Evolutionary conservation across 2,888 invertebrate genomes (phyloP).

Genomic region (Noctuana brunneofusca): DNA sequence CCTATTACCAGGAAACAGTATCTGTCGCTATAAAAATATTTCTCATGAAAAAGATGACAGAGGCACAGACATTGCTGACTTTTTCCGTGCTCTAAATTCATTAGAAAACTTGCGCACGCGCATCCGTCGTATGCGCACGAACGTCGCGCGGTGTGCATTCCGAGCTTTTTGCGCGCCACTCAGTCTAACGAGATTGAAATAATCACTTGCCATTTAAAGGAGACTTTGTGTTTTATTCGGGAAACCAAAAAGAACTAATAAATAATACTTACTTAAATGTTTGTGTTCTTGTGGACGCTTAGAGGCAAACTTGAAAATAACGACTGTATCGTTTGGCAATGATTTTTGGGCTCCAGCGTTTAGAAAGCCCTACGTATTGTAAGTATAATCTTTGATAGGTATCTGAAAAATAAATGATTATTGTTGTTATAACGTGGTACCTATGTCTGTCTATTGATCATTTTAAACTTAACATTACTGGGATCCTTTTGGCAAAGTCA

Average conservation of each 20-base stretch:
- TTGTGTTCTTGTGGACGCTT: conserved; percentile 2
- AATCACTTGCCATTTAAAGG: conserved; percentile 37
- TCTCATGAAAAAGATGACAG: conserved; percentile 36
- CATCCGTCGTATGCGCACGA: conserved; percentile 60
- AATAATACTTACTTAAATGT: conserved; percentile 17
- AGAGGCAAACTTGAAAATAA: background rate
- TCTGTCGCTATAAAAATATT: conserved; percentile 29
- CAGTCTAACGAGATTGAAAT: conserved; percentile 76
- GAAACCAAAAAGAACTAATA: conserved; percentile 28
- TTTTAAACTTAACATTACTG: too few relatives aligned
- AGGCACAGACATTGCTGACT: conserved; percentile 42
- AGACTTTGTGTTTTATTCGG: conserved; percentile 23
- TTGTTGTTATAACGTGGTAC: too few relatives aligned
- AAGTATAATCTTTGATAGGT: too few relatives aligned
- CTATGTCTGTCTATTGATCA: too few relatives aligned
- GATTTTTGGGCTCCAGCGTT: background rate
- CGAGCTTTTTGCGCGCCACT: conserved; percentile 70
- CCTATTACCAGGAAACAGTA: conserved; percentile 25
- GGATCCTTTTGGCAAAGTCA: too few relatives aligned
- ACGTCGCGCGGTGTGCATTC: conserved; percentile 57
- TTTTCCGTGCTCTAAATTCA: conserved; percentile 74
- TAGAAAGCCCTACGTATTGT: too few relatives aligned
- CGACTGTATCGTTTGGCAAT: background rate
- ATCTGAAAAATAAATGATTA: too few relatives aligned
- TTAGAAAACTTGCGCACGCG: conserved; percentile 60